Percentiles rank a stretch among this genome's conserved stretches.
Evolutionary conservation across 2,797 vertebrate species (phyloP).

Genomic region (Chanos chanos): DNA sequence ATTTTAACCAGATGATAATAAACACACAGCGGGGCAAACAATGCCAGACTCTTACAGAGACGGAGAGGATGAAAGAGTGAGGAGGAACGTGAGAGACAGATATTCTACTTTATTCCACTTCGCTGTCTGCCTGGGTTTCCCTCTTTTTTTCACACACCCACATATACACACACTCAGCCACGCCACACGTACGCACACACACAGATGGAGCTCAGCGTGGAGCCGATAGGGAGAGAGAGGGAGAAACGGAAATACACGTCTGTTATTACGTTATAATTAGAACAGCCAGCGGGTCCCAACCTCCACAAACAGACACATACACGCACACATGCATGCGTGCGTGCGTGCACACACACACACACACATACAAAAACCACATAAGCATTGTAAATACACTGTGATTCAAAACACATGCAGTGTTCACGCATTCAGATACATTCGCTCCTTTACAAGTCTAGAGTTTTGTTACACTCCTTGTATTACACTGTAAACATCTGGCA

Average conservation of each 20-base stretch:
- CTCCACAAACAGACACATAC: conserved; percentile 4
- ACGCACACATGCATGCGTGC: conserved; percentile 6
- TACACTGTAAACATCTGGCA: conserved; percentile 15
- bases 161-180: conserved; percentile 8
- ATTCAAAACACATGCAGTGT: no score
- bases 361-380: not conserved
- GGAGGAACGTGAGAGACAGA: not conserved
- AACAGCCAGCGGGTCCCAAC: conserved; percentile 10
- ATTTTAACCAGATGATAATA: no score
- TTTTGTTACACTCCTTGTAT: no score
- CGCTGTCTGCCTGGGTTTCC: conserved; percentile 1
- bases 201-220: conserved; percentile 42
- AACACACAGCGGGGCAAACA: no score
- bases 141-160: conserved; percentile 5
- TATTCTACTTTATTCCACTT: not conserved
- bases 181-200: conserved; percentile 16
- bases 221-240: conserved; percentile 8
- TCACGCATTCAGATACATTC: not conserved
- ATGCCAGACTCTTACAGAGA: no score
- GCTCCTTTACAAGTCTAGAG: conserved; percentile 2
- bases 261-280: conserved; percentile 45
- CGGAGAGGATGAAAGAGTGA: not conserved
- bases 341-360: conserved; percentile 8
- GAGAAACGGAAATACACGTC: conserved; percentile 31
- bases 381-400: no score